These are phyloP conservation scores for Vombatus ursinus DNA, from an alignment of 2,113 vertebrate genomes.

Conservation along the genomic window DNA sequence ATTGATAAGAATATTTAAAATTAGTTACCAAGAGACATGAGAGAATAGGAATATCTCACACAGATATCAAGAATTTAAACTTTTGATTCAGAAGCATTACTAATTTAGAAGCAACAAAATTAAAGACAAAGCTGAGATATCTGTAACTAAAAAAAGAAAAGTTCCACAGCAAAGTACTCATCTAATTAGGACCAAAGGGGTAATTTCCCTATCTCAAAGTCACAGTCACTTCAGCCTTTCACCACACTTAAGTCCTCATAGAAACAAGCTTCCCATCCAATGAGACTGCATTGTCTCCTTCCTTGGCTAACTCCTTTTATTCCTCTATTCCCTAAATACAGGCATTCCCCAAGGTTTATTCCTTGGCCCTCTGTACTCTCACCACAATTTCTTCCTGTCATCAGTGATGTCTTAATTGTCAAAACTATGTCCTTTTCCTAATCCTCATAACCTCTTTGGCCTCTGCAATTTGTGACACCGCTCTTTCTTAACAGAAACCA, in stretches of 20 bases:
- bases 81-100: not conserved
- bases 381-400: not conserved
- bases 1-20: not conserved
- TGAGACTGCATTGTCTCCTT: not conserved
- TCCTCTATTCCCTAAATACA: not conserved
- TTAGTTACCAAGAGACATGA: not conserved
- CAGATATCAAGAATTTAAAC: not conserved
- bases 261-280: not conserved
- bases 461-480: not conserved
- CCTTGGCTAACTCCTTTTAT: not conserved
- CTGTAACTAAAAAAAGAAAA: not conserved
- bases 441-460: not conserved
- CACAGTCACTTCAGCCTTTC: not conserved
- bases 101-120: not conserved
- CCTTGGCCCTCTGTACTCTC: not conserved
- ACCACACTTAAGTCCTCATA: not conserved
- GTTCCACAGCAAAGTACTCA: not conserved
- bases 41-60: not conserved
- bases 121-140: not conserved
- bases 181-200: not conserved
- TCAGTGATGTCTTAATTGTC: not conserved
- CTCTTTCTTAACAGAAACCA: not conserved
- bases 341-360: not conserved
- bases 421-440: not conserved
- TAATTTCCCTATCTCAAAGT: not conserved